A percentile compares a stretch with the other conserved stretches of the same genome.
These are phyloP conservation scores for Heterocephalus glaber DNA, from an alignment of 2,113 vertebrate species.

Conservation along the genomic window DNA sequence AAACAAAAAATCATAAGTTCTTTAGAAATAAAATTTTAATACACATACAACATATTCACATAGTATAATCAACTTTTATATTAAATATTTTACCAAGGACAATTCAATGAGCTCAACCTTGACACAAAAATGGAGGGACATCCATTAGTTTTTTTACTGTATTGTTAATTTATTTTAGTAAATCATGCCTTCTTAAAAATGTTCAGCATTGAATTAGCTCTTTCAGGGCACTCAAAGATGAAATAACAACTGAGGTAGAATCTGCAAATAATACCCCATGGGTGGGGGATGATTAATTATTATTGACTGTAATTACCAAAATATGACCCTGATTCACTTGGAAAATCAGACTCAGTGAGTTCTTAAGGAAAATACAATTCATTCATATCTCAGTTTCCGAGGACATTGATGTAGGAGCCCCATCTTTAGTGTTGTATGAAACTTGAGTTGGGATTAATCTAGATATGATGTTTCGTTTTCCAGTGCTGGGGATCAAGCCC, in stretches of 20 bases:
- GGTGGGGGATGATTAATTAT: neutral
- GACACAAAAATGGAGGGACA: slow-evolving; percentile 14
- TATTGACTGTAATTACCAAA: neutral
- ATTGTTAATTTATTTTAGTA: slow-evolving; percentile 40
- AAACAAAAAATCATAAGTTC: slow-evolving; percentile 12
- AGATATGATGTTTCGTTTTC: neutral
- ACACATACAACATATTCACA: neutral
- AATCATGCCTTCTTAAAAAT: neutral
- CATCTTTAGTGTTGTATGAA: neutral
- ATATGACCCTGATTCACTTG: neutral
- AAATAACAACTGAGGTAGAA: neutral
- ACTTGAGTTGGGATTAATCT: neutral
- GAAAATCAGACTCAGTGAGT: neutral
- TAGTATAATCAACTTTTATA: neutral
- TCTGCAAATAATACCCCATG: neutral
- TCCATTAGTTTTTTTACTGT: neutral
- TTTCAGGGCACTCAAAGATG: slow-evolving; percentile 1
- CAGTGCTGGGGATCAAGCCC: neutral
- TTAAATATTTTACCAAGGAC: slow-evolving; percentile 14
- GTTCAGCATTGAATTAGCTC: slow-evolving; percentile 30
- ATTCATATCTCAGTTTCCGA: neutral
- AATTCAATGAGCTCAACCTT: slow-evolving; percentile 9
- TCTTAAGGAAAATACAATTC: neutral
- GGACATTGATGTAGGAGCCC: neutral
- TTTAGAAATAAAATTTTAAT: slow-evolving; percentile 64